Percentiles rank a stretch among this genome's conserved stretches.
phyloP scores from a whole-genome alignment of 2,113 vertebrate genomes.

The Capra hircus region DNA sequence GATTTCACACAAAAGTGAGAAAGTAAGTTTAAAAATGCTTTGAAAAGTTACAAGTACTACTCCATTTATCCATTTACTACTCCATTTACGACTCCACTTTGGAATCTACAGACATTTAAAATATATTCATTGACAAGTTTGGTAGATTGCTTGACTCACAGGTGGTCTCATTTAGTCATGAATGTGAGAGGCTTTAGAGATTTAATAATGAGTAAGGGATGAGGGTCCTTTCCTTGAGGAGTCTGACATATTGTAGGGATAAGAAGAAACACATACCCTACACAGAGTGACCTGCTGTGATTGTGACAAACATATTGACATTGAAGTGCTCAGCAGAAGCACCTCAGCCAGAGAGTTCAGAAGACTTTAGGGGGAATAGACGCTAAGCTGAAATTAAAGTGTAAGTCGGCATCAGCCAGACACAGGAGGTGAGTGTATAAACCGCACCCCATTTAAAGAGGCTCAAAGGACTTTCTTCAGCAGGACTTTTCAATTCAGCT shows the following conservation, averaged over 20 bases:
- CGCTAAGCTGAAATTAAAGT: neutral
- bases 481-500: neutral
- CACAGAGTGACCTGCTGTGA: neutral
- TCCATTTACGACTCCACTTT: neutral
- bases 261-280: rapidly evolving
- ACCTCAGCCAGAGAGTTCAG: neutral
- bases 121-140: neutral
- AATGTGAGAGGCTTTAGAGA: neutral
- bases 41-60: neutral
- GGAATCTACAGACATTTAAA: neutral
- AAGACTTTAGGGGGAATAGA: neutral
- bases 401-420: neutral
- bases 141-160: neutral
- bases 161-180: neutral
- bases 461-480: neutral
- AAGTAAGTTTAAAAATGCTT: neutral
- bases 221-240: neutral
- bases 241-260: neutral
- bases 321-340: neutral
- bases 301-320: rapidly evolving
- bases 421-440: neutral
- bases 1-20: neutral
- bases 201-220: neutral
- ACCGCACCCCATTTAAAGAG: neutral
- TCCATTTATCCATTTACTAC: neutral